Evolutionary conservation across 2,888 invertebrate species (phyloP), one percentile per base, ranked within the genome.

Genomic region (Drosophila rellima): DNA sequence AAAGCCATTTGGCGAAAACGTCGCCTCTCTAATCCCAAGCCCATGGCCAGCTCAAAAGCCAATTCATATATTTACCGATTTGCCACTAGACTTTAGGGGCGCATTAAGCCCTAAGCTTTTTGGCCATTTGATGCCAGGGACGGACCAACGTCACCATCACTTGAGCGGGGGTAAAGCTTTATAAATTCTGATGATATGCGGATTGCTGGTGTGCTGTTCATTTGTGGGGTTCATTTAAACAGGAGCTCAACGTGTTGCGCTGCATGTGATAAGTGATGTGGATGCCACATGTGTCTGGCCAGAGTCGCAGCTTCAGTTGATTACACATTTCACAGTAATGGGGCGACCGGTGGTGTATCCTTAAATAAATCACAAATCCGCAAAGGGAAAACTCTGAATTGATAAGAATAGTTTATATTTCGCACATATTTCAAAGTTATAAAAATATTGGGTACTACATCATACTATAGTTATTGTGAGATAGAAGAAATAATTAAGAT

Each of bases 41-140:
- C 55, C 59, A 56, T 56, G 44, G 44, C 44, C 55, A 78, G 87
- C 87, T 83, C 82, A 83, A 83, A 87, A 82, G 70, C 84, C 83
- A 87, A 83, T 83, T 83, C 83, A 83, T 83, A 87, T 87, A 83
- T 83, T 84, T 83, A 87, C 87, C 84, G 87, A 71, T 80, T 71
- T 74, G 80, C 66, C 78, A 68, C 60, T 59, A 65, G 75, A 82
- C 75, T 70, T 79, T 78, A 61, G 78, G 73, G 75, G 63, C 74
- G 64, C 70, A 79, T 82, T 74, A 70, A 48, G 48, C 76, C 23
- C 61, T 74, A 74, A 74, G 78, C 67, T 71, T 71, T 68, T 63
- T 42, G 68, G 76, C 42, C 68, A 72, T 65, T 71, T 62, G 35
- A 42, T 61, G 65, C 35, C 18, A 54, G 67, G 31, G n/a, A 45